Conservation (phyloP, 2,888 invertebrate genomes). For the Thymelicus sylvestris region DNA sequence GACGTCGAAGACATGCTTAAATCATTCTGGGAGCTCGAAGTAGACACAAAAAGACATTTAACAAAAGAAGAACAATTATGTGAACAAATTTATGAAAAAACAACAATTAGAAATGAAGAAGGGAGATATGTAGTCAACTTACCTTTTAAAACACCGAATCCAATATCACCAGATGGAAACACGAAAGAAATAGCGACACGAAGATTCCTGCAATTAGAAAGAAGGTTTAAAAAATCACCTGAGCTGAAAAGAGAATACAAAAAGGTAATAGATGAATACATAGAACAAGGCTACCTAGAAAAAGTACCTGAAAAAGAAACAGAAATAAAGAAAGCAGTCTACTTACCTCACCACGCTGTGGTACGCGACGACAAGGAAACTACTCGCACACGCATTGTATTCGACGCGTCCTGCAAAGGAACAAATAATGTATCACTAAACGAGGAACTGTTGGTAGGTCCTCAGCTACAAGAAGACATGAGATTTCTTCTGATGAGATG, state of each 20-base stretch:
- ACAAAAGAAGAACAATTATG: slow-evolving; percentile 43
- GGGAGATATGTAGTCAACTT: not conserved
- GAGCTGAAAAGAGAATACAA: slow-evolving; percentile 38
- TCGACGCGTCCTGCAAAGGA: slow-evolving; percentile 43
- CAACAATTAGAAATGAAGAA: slow-evolving; percentile 1
- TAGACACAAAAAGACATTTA: slow-evolving; percentile 10
- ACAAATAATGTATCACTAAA: slow-evolving; percentile 37
- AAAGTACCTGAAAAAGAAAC: slow-evolving; percentile 21
- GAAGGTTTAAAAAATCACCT: slow-evolving; percentile 32
- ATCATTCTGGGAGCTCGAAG: too few species aligned
- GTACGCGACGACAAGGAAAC: slow-evolving; percentile 32
- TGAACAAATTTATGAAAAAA: slow-evolving; percentile 39
- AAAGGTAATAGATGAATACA: slow-evolving; percentile 21
- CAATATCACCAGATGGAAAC: not conserved
- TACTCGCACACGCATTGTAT: slow-evolving; percentile 45
- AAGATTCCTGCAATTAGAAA: slow-evolving; percentile 42
- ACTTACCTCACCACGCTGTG: too few species aligned
- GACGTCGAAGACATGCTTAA: too few species aligned
- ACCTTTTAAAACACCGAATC: not conserved
- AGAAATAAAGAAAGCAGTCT: too few species aligned
- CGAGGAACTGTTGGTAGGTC: slow-evolving; percentile 44
- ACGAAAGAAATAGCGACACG: slow-evolving; percentile 40
- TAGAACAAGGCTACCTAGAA: slow-evolving; percentile 36
- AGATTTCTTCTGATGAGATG: too few species aligned
- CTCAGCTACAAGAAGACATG: slow-evolving; percentile 47